Conservation (phyloP, 2,888 invertebrate genomes). For the Rapana venosa region DNA sequence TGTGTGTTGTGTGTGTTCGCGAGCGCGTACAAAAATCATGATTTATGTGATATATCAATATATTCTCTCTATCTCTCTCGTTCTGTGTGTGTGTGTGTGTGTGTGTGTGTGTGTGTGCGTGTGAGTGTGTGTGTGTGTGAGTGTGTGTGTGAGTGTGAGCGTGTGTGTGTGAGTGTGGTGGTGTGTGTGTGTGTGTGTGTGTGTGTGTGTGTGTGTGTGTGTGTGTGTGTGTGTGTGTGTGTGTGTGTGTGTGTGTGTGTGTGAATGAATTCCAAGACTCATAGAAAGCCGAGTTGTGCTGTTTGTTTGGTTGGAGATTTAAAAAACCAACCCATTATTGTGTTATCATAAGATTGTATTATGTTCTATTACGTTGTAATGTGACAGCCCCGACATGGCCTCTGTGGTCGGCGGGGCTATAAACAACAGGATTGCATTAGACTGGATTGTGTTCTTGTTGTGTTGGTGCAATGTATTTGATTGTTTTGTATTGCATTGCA, state of each 20-base stretch:
- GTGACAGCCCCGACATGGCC: not conserved
- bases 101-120: too few species aligned
- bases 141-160: not conserved
- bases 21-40: too few species aligned
- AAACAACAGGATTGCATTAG: not conserved
- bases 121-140: too few species aligned
- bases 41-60: too few species aligned
- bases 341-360: not conserved
- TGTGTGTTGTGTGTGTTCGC: too few species aligned
- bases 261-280: not conserved
- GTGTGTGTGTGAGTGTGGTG: not conserved
- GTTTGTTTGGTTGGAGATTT: not conserved
- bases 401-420: not conserved
- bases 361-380: not conserved
- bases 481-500: not conserved
- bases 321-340: not conserved
- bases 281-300: not conserved
- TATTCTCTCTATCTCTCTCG: too few species aligned
- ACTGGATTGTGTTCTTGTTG: not conserved
- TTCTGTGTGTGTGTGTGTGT: too few species aligned
- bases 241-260: constrained; percentile 21
- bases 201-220: constrained; percentile 18
- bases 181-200: constrained; percentile 14
- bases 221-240: constrained; percentile 14
- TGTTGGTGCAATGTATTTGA: not conserved